Conservation (phyloP, 2,888 invertebrate genomes). For the Mythimna albipuncta region DNA sequence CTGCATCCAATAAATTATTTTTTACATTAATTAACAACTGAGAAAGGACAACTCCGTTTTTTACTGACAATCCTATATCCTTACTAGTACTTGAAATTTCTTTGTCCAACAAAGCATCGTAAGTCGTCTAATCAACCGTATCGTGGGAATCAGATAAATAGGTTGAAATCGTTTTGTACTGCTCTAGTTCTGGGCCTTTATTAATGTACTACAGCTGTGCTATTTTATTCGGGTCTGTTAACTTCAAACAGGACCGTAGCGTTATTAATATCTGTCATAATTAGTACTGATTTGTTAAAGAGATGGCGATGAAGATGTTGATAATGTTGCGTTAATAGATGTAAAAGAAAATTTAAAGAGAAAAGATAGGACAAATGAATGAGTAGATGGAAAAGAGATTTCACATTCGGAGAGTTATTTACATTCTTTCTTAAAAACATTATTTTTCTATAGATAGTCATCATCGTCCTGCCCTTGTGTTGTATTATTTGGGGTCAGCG, state of each 20-base stretch:
- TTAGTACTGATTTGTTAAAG: conserved; percentile 47
- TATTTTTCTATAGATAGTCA: no score
- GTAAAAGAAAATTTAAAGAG: neutral
- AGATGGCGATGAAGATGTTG: conserved; percentile 13
- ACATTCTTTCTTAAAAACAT: no score
- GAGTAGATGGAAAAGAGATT: neutral
- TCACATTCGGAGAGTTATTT: neutral
- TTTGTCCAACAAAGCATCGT: conserved; percentile 38
- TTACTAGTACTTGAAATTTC: conserved; percentile 22
- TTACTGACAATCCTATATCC: conserved; percentile 48
- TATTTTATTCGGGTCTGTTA: conserved; percentile 1
- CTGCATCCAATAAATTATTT: conserved; percentile 20
- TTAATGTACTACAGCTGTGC: conserved; percentile 63
- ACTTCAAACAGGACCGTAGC: conserved; percentile 30
- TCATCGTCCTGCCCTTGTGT: no score
- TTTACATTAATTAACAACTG: conserved; percentile 20
- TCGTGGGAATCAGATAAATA: conserved; percentile 64
- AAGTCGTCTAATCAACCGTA: conserved; percentile 48
- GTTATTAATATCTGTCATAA: conserved; percentile 47
- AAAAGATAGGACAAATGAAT: neutral
- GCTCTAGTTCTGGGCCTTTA: conserved; percentile 56
- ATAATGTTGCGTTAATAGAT: neutral
- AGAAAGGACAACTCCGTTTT: conserved; percentile 24
- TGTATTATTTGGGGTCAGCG: no score
- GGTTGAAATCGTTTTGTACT: conserved; percentile 51